Base-by-base conservation (phyloP, 2,888 invertebrate genomes). In the Phyto melanocephala region DNA sequence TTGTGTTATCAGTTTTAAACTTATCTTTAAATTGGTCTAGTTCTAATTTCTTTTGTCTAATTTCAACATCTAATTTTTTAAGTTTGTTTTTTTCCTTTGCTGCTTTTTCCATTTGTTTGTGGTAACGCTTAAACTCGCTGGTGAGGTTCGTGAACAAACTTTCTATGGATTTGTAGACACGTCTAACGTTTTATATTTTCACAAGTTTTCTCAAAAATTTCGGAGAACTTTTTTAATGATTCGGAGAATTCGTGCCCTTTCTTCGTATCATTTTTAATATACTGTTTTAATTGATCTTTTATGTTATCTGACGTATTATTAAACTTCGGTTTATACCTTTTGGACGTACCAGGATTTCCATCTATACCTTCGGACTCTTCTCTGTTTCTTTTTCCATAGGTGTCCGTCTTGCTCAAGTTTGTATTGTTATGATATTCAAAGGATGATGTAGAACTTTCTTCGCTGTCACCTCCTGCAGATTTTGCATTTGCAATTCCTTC, bases 141-240 rank as follows among this genome's bases (percentile, higher is more conserved):
- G 20, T 47, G 13, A 47, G 47, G 47, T 47, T 47, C 11, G 47
- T 47, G 17, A 17, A 13, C 13, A 47, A 47, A 47, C 47, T 47
- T 47, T 47, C 47, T 47, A 47, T 17, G 13, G 47, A 47, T 47
- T 47, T 47, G 47, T 47, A 47, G 62, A 45, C 45, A 63, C 33
- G 45, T 45, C 45, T 33, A 45, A 45, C 45, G 33, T 63, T 33
- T 47, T 33, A 63, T 45, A 63, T 47, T 63, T 45, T 63, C 33
- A 47, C 45, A 45, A 47, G 33, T 47, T 28, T 63, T 63, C 47
- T 47, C 45, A 10, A 45, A 45, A 45, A 47, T 63, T 45, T 47
- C 47, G 24, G 63, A 63, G 45, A 63, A 47, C 63, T 63, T 63
- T 63, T 62, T 63, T 33, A 47, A 47, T 47, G 63, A 45, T 63